Percentiles rank a stretch among this genome's conserved stretches.
phyloP scores from a whole-genome alignment of 2,888 invertebrate species.

The Pristionchus maxplancki region DNA sequence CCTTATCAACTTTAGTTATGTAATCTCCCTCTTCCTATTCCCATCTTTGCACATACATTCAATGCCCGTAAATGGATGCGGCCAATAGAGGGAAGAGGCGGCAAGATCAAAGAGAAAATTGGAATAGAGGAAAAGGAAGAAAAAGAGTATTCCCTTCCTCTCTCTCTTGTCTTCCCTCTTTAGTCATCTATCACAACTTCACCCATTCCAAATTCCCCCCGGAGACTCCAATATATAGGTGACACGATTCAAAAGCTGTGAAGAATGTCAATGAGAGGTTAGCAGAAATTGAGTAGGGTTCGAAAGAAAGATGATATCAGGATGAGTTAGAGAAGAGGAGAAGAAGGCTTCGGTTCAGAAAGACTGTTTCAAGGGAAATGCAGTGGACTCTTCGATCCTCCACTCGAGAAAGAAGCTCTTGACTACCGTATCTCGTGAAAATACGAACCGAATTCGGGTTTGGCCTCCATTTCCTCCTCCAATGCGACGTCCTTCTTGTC shows the following conservation, averaged over 20 bases:
- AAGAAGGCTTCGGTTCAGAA: background rate
- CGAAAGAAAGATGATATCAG: slow-evolving; percentile 33
- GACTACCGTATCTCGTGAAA: background rate
- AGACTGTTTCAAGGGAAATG: background rate
- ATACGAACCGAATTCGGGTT: background rate
- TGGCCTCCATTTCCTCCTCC: slow-evolving; percentile 57
- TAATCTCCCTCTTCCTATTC: slow-evolving; percentile 25
- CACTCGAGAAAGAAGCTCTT: background rate
- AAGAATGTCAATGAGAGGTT: slow-evolving; percentile 30
- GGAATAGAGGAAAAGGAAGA: slow-evolving; percentile 38
- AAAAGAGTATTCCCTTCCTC: slow-evolving; percentile 38
- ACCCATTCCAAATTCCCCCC: slow-evolving; percentile 38
- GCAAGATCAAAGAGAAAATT: slow-evolving; percentile 29
- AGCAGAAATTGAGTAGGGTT: background rate
- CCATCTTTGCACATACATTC: slow-evolving; percentile 35
- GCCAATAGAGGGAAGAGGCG: slow-evolving; percentile 23
- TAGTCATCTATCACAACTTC: slow-evolving; percentile 49
- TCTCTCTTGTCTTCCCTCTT: slow-evolving; percentile 43
- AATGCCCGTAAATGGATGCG: slow-evolving; percentile 45
- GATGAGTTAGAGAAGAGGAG: slow-evolving; percentile 13
- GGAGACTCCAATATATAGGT: slow-evolving; percentile 24
- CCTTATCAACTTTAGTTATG: background rate
- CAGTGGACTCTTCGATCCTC: background rate
- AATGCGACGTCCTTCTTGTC: slow-evolving; percentile 73
- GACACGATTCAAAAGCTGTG: background rate